phyloP scores from a whole-genome alignment of 2,797 vertebrate species.

The Chaunax sp. region DNA sequence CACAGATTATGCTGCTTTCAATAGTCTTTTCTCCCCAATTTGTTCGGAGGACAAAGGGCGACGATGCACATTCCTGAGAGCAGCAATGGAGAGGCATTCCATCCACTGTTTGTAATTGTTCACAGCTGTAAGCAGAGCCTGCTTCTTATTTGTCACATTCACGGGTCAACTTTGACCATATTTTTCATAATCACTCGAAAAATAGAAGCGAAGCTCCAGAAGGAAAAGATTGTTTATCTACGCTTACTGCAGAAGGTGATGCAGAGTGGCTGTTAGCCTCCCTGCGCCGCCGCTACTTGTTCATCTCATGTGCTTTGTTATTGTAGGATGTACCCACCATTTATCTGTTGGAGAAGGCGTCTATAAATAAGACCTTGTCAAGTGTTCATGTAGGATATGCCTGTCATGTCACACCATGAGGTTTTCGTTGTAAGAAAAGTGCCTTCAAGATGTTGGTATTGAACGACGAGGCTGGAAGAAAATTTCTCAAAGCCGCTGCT shows the following conservation, averaged over 20 bases:
- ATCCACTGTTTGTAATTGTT: constrained; percentile 79
- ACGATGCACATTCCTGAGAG: constrained; percentile 72
- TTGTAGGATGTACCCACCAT: constrained; percentile 32
- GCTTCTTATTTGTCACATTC: constrained; percentile 81
- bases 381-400: constrained; percentile 42
- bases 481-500: constrained; percentile 31
- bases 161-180: constrained; percentile 72
- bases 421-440: constrained; percentile 50
- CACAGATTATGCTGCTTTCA: constrained; percentile 46
- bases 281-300: constrained; percentile 17
- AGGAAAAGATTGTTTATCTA: constrained; percentile 42
- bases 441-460: constrained; percentile 6
- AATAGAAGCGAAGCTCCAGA: constrained; percentile 50
- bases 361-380: constrained; percentile 50
- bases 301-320: constrained; percentile 42
- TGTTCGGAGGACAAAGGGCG: constrained; percentile 74
- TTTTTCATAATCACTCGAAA: constrained; percentile 66
- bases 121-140: constrained; percentile 71
- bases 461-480: background rate
- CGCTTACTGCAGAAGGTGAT: constrained; percentile 56
- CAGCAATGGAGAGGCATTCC: constrained; percentile 74
- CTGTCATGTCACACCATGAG: constrained; percentile 49
- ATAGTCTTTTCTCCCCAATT: constrained; percentile 56
- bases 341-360: constrained; percentile 41
- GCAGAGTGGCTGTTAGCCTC: constrained; percentile 48